Base-by-base conservation (phyloP, 2,113 vertebrate species). In the Psophia crepitans region DNA sequence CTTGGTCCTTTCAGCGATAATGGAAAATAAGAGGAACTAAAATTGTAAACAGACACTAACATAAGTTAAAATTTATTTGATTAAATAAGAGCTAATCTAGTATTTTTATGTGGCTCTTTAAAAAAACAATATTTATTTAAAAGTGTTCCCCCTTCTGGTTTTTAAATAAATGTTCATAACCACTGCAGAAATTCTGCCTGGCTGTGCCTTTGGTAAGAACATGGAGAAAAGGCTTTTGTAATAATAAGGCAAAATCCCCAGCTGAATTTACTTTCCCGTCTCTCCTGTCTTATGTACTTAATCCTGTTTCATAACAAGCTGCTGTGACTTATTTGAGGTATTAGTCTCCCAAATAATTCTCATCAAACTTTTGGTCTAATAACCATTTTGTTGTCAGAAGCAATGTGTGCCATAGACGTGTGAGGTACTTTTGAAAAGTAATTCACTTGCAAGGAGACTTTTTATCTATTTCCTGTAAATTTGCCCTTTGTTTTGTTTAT, bases 221-320 rank as follows among this genome's bases (percentile, higher is more conserved):
- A 3, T 54, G 15, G 41, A 63, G 48, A 91, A 87, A 84, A 94
- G 39, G 32, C 33, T 68, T 91, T 89, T 89, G 46, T 49, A 61
- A 26, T 93, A 90, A 32, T 44, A 84, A 84, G 69, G 51, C 68
- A 91, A 92, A 97, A 94, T 95, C 65, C 75, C 37, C 53, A 76
- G 58, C 61, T 92, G 49, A 43, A 35, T 92, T 90, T 90, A 27
- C n/a, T 77, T 85, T 74, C 33, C 18, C 15, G 17, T 78, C 17
- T 77, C 83, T 86, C 11, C 73, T 75, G 56, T 66, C 48, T 78
- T 63, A 68, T 1, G 5, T 66, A 53, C 41, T 90, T 93, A 89
- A 96, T 93, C 73, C 43, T 82, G 60, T 95, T 96, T 93, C 48
- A 12, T 96, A 91, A 91, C 85, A 77, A 57, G 44, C 78, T 79